Evolutionary conservation across 2,797 vertebrate species (phyloP).

Genomic region (Oophaga sylvatica): DNA sequence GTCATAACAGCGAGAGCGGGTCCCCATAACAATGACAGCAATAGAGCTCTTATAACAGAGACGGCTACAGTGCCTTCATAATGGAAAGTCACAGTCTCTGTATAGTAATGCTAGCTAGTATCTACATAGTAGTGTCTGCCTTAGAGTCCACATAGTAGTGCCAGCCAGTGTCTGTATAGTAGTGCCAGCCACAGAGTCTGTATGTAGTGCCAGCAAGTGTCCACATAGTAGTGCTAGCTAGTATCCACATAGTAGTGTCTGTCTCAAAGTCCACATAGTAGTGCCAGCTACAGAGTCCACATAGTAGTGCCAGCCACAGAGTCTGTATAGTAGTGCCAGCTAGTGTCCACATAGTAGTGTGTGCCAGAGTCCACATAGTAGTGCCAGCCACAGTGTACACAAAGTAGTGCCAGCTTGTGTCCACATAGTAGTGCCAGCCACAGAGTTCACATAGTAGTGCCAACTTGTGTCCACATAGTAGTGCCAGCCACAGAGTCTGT

Average conservation of each 20-base stretch:
- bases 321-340: too few relatives aligned
- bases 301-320: too few relatives aligned
- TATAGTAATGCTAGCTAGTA: not conserved
- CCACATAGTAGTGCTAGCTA: not conserved
- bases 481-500: not conserved
- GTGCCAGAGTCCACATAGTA: not conserved
- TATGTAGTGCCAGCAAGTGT: not conserved
- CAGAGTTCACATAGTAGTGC: too few relatives aligned
- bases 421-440: not conserved
- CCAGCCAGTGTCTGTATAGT: not conserved
- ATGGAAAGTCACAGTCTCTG: not conserved
- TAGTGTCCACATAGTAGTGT: not conserved
- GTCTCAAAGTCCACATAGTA: too few relatives aligned
- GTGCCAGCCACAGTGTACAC: not conserved
- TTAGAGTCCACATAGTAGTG: not conserved
- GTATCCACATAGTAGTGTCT: not conserved
- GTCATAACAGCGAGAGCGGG: not conserved
- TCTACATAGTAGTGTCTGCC: not conserved
- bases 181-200: too few relatives aligned
- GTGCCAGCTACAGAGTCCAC: not conserved
- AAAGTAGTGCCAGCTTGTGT: not conserved
- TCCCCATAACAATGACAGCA: not conserved
- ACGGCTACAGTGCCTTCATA: not conserved
- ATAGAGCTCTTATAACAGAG: not conserved
- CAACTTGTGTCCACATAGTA: not conserved